phyloP scores from a whole-genome alignment of 2,888 invertebrate genomes.

The Lasioglossum oenotherae region DNA sequence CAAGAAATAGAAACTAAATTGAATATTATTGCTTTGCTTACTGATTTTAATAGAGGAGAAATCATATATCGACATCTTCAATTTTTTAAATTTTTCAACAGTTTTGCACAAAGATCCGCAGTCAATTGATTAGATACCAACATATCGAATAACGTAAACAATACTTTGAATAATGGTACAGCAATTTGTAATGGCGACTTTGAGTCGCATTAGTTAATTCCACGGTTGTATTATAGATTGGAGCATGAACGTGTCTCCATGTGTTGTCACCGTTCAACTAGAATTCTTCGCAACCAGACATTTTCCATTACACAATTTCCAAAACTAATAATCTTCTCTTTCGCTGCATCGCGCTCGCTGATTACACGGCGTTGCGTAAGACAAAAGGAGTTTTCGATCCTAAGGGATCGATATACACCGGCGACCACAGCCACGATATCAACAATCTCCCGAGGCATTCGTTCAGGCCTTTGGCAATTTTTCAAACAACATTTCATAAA shows the following conservation, averaged over 20 bases:
- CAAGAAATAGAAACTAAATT: too few species aligned
- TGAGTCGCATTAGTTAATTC: not conserved
- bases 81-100: too few species aligned
- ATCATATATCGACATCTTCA: too few species aligned
- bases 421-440: conserved; percentile 32
- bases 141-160: too few species aligned
- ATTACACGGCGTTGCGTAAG: not conserved
- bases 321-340: not conserved
- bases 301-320: not conserved
- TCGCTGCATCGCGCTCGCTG: not conserved
- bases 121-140: too few species aligned
- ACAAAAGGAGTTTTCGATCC: not conserved
- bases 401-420: conserved; percentile 12
- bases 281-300: not conserved
- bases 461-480: conserved; percentile 44
- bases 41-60: too few species aligned
- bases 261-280: not conserved
- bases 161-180: too few species aligned
- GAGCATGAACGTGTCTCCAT: not conserved
- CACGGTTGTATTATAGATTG: not conserved
- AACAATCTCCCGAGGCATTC: conserved; percentile 28
- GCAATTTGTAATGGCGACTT: too few species aligned
- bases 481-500: conserved; percentile 53
- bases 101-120: too few species aligned
- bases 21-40: too few species aligned